Conservation (phyloP, 2,113 vertebrate genomes). For the Chaetura pelagica region DNA sequence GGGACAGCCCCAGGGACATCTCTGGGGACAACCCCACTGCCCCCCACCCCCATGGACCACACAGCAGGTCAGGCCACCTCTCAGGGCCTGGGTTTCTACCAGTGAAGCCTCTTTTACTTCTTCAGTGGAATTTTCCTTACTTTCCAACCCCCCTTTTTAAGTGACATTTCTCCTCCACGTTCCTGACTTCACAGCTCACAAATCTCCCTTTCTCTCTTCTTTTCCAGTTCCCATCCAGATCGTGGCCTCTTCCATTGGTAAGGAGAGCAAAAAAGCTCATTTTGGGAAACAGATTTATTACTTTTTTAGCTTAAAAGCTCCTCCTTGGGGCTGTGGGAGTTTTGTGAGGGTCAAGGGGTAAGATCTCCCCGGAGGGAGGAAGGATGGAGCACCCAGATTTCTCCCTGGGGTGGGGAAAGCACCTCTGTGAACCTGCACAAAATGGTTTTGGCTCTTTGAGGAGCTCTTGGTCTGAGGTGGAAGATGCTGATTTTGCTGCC, state of each 20-base stretch:
- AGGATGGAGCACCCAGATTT: neutral
- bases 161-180: neutral
- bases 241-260: neutral
- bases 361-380: fast-evolving
- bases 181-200: neutral
- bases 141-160: neutral
- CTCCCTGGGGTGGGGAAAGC: neutral
- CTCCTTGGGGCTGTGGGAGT: neutral
- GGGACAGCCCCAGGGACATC: neutral
- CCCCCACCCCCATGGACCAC: fast-evolving
- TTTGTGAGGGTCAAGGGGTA: fast-evolving
- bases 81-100: fast-evolving
- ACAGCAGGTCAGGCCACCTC: neutral
- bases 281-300: neutral
- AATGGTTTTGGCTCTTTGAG: fast-evolving
- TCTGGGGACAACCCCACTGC: neutral
- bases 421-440: fast-evolving
- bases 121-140: neutral
- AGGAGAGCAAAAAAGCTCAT: neutral
- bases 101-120: neutral
- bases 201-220: neutral
- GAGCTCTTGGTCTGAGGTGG: neutral
- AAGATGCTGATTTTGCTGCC: fast-evolving
- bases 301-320: neutral
- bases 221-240: neutral